Evolutionary conservation across 23 tunicate genomes (phyloP), one percentile per base, ranked within the genome.

Genomic region (Trididemnum clinides): DNA sequence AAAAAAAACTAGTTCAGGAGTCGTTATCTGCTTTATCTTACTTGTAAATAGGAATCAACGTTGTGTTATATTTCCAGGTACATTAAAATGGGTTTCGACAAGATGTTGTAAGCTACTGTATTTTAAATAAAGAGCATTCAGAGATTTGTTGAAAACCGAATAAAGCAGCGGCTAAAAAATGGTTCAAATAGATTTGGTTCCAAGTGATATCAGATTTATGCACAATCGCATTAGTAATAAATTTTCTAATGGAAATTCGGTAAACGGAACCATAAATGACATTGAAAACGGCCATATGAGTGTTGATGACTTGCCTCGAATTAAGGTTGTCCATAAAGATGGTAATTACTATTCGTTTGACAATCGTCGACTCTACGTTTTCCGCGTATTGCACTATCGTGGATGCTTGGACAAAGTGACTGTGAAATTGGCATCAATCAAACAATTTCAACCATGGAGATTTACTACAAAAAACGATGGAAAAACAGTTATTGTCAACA

Each of bases 311-410:
- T 50, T 81, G 22, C 74, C 73, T 3, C 32, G 19, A 36, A 81
- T 81, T 10, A 50, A 75, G 33, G 85, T 81, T 1, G 85, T 81
- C 10, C 57, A 57, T 5, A 81, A 26, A 64, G 30, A 81, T 35
- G 74, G 74, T 31, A 28, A 3, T 27, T 81, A 81, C 26, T 81
- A 81, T 64, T 54, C 74, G 20, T 81, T 81, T 20, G 85, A 81
- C 54, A 81, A 81, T 50, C 28, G 85, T n/a, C n/a, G 85, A 26
- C 33, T 81, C 28, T 81, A 81, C 74, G 85, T 81, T 4, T 81
- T 33, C 25, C 26, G 85, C 63, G 85, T 81, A 2, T 27, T 81
- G 57, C 34, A 81, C n/a, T 22, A 34, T 28, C 51, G 54, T 10
- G 85, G 85, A 12, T 3, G 19, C 7, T 31, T 78, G n/a, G 39